Evolutionary conservation across 1,140 invertebrate genomes (phyloP).

Genomic region (Trachelipus rathkii): DNA sequence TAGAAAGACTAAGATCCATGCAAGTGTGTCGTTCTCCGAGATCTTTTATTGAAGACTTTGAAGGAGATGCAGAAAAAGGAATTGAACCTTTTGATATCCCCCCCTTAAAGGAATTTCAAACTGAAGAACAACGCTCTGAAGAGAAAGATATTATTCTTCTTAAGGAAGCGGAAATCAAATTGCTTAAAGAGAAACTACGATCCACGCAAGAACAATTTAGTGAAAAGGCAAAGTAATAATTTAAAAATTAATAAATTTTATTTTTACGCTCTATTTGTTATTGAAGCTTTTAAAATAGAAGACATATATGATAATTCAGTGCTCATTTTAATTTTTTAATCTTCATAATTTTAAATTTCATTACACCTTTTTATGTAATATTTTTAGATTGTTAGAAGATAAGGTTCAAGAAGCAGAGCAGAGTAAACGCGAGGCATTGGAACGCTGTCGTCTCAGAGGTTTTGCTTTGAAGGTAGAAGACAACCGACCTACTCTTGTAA

Average conservation of each 20-base stretch:
- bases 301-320: too few species aligned
- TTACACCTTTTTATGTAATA: background rate
- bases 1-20: conserved; percentile 60
- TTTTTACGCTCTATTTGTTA: too few species aligned
- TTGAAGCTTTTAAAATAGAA: too few species aligned
- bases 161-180: conserved; percentile 57
- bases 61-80: conserved; percentile 11
- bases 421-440: conserved; percentile 48
- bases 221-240: conserved; percentile 48
- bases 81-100: background rate
- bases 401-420: background rate
- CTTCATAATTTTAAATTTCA: too few species aligned
- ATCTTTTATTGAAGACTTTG: conserved; percentile 47
- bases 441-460: conserved; percentile 56
- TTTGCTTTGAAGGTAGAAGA: conserved; percentile 51
- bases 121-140: conserved; percentile 52
- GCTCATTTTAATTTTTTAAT: too few species aligned
- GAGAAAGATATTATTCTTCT: conserved; percentile 58
- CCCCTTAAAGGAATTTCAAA: conserved; percentile 41
- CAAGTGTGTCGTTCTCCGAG: conserved; percentile 57
- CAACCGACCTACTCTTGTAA: conserved; percentile 57
- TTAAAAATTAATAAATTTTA: background rate
- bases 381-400: background rate
- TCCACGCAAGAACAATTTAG: conserved; percentile 40
- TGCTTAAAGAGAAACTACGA: conserved; percentile 31